Conservation (phyloP, 2,797 vertebrate species). For the Sylvilagus floridanus region DNA sequence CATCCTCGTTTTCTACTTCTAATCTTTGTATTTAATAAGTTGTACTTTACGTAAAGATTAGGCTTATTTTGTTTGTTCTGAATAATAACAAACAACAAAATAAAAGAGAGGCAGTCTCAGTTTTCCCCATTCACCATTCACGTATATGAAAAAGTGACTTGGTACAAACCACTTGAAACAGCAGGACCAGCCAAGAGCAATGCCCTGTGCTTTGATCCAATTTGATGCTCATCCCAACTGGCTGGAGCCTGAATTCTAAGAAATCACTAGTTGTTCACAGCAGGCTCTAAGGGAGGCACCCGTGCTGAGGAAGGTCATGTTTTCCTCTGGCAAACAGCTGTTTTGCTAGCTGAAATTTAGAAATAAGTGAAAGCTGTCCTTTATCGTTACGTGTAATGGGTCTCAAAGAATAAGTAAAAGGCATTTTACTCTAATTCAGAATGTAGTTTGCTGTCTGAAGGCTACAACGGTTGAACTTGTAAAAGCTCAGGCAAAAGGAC, state of each 20-base stretch:
- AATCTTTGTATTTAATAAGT: constrained; percentile 51
- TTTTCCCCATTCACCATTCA: neutral
- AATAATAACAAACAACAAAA: constrained; percentile 52
- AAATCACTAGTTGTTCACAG: constrained; percentile 38
- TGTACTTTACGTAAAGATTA: neutral
- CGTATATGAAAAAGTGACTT: neutral
- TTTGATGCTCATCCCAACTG: constrained; percentile 58
- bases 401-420: constrained; percentile 78
- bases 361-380: constrained; percentile 81
- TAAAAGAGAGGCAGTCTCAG: neutral
- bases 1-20: neutral
- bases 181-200: constrained; percentile 28
- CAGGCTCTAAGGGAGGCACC: constrained; percentile 64
- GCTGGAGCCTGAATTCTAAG: constrained; percentile 59
- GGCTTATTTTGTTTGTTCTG: neutral
- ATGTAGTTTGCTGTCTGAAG: constrained; percentile 65
- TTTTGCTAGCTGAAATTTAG: constrained; percentile 84
- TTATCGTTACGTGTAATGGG: constrained; percentile 79
- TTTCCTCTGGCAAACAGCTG: constrained; percentile 74
- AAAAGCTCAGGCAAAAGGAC: constrained; percentile 52
- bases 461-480: constrained; percentile 26
- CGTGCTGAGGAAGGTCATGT: constrained; percentile 58
- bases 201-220: constrained; percentile 42
- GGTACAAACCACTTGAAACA: constrained; percentile 46
- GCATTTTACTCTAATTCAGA: constrained; percentile 71